Conservation (phyloP, 1,140 invertebrate genomes). For the Trichonephila clavata region DNA sequence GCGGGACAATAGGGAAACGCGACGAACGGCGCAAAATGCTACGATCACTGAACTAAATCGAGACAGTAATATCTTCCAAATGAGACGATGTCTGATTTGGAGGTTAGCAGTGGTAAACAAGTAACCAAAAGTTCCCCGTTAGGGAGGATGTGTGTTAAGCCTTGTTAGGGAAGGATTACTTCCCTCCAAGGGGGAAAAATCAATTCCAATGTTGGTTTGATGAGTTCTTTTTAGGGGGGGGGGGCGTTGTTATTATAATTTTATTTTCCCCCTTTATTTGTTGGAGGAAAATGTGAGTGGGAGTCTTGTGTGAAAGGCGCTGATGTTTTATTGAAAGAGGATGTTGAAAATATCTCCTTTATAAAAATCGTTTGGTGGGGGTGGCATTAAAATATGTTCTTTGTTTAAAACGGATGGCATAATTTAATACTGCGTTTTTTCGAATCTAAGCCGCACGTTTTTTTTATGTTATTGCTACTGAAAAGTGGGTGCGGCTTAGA, state of each 20-base stretch:
- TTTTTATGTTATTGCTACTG: too few relatives aligned
- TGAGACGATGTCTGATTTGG: conserved; percentile 22
- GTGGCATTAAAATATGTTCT: too few relatives aligned
- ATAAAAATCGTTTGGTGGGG: too few relatives aligned
- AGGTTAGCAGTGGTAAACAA: conserved; percentile 30
- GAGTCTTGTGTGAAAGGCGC: too few relatives aligned
- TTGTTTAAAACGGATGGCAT: too few relatives aligned
- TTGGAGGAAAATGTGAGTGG: too few relatives aligned
- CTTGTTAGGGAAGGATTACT: too few relatives aligned
- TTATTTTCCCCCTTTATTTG: not conserved
- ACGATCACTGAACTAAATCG: conserved; percentile 28
- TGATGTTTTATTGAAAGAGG: too few relatives aligned
- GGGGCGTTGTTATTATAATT: not conserved
- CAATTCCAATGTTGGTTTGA: not conserved
- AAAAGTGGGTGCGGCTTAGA: too few relatives aligned
- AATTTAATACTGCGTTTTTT: too few relatives aligned
- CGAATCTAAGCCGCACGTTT: too few relatives aligned
- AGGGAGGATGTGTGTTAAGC: not conserved
- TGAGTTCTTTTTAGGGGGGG: not conserved
- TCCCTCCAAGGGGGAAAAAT: not conserved
- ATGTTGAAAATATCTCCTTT: too few relatives aligned
- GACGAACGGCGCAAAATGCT: not conserved
- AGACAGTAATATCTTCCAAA: not conserved
- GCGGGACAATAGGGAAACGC: not conserved
- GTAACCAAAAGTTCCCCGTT: conserved; percentile 21